Evolutionary conservation across 2,797 vertebrate species (phyloP).

Genomic region (Tarsius wallacei): DNA sequence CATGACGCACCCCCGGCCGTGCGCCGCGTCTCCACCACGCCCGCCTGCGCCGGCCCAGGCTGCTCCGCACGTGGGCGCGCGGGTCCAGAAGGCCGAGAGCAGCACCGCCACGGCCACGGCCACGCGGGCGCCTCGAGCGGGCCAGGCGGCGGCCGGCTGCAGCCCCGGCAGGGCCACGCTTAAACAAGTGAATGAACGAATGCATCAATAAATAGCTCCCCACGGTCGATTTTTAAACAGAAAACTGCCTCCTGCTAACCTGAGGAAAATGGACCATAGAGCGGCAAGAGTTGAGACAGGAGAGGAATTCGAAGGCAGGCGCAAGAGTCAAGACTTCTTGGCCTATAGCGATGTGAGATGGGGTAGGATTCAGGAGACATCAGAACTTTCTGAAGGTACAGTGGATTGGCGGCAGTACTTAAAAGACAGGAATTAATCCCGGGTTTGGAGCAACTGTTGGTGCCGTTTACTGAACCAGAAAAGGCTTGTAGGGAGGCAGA

Average conservation of each 20-base stretch:
- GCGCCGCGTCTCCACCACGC: too few species aligned
- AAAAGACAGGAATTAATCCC: background rate
- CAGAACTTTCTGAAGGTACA: background rate
- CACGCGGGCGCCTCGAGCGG: too few species aligned
- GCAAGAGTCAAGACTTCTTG: background rate
- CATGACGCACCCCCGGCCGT: too few species aligned
- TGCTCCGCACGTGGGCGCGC: too few species aligned
- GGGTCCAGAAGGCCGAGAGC: too few species aligned
- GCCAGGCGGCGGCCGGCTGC: too few species aligned
- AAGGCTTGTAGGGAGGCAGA: background rate
- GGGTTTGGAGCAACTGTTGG: background rate
- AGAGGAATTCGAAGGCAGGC: background rate
- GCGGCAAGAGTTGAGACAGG: background rate
- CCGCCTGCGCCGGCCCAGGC: too few species aligned
- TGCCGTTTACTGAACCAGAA: background rate
- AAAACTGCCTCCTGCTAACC: background rate
- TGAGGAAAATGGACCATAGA: background rate
- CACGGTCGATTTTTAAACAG: background rate
- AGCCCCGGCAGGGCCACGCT: too few species aligned
- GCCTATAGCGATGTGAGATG: background rate
- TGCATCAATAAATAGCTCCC: too few species aligned
- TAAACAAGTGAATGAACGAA: rapidly evolving
- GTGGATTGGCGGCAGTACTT: background rate
- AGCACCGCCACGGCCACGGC: too few species aligned
- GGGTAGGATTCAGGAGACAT: background rate